A percentile compares a stretch with the other conserved stretches of the same genome.
phyloP scores from a whole-genome alignment of 2,888 invertebrate genomes.

The Acanthosepion esculentum region DNA sequence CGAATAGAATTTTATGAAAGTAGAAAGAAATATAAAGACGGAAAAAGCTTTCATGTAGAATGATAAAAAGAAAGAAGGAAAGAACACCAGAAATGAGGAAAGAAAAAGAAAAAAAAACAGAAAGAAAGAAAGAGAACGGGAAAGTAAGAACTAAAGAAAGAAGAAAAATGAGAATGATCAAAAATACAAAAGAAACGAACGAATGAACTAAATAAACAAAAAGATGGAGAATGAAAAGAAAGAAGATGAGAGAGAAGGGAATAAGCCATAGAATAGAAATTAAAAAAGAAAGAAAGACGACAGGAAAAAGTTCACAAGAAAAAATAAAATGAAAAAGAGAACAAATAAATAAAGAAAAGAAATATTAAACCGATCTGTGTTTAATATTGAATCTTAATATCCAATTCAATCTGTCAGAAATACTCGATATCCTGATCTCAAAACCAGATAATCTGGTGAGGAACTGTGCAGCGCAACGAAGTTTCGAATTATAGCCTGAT shows the following conservation, averaged over 20 bases:
- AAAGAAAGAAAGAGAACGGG: neutral
- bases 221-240: neutral
- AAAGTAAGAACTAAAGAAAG: too few relatives aligned
- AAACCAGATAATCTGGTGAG: neutral
- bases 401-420: neutral
- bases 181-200: neutral
- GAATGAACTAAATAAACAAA: too few relatives aligned
- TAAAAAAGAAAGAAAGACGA: too few relatives aligned
- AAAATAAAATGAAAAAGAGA: too few relatives aligned
- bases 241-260: neutral
- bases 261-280: too few relatives aligned
- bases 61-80: neutral
- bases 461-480: neutral
- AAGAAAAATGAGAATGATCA: too few relatives aligned
- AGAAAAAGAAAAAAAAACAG: neutral
- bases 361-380: neutral
- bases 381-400: neutral
- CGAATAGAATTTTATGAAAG: too few relatives aligned
- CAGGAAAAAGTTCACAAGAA: too few relatives aligned
- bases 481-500: neutral
- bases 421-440: neutral
- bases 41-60: too few relatives aligned
- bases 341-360: neutral
- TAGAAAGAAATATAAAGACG: too few relatives aligned
- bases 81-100: neutral